Evolutionary conservation across 2,888 invertebrate genomes (phyloP).

Genomic region (Drosophila cyrtoloma): DNA sequence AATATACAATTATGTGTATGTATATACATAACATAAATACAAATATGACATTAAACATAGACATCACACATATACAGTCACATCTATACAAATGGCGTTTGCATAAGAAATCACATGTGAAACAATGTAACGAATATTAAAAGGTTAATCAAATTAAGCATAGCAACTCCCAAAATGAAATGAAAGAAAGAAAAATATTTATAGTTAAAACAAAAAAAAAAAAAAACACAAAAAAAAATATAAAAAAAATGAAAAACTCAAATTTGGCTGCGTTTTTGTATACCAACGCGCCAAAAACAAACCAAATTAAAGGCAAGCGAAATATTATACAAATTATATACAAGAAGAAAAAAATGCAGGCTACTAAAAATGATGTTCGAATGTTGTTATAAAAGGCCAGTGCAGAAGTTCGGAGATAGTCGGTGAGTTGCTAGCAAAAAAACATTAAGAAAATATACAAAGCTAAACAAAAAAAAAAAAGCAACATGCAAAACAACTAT

Average conservation of each 20-base stretch:
- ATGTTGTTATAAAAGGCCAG: slow-evolving; percentile 40
- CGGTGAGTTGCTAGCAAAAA: slow-evolving; percentile 41
- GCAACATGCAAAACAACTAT: slow-evolving; percentile 60
- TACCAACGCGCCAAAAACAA: slow-evolving; percentile 71
- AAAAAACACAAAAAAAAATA: slow-evolving; percentile 51
- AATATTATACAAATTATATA: slow-evolving; percentile 72
- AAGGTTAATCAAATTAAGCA: slow-evolving; percentile 75
- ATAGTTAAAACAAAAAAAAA: slow-evolving; percentile 60
- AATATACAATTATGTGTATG: slow-evolving; percentile 27
- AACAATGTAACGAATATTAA: slow-evolving; percentile 75
- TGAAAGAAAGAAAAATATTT: slow-evolving; percentile 65
- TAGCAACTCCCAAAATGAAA: slow-evolving; percentile 41
- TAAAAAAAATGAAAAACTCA: slow-evolving; percentile 27
- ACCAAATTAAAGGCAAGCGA: slow-evolving; percentile 53
- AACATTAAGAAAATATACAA: slow-evolving; percentile 68
- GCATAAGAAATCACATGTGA: slow-evolving; percentile 61
- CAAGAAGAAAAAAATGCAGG: slow-evolving; percentile 33
- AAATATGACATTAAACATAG: slow-evolving; percentile 47
- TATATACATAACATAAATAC: slow-evolving; percentile 31
- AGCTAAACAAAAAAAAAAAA: slow-evolving; percentile 40
- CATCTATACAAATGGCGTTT: slow-evolving; percentile 54
- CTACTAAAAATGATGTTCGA: slow-evolving; percentile 47
- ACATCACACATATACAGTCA: slow-evolving; percentile 32
- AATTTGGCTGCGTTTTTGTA: slow-evolving; percentile 73
- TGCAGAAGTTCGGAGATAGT: slow-evolving; percentile 14